Percentiles rank a stretch among this genome's conserved stretches.
Evolutionary conservation across 2,888 invertebrate genomes (phyloP).

Genomic region (Meliscaeva auricollis): DNA sequence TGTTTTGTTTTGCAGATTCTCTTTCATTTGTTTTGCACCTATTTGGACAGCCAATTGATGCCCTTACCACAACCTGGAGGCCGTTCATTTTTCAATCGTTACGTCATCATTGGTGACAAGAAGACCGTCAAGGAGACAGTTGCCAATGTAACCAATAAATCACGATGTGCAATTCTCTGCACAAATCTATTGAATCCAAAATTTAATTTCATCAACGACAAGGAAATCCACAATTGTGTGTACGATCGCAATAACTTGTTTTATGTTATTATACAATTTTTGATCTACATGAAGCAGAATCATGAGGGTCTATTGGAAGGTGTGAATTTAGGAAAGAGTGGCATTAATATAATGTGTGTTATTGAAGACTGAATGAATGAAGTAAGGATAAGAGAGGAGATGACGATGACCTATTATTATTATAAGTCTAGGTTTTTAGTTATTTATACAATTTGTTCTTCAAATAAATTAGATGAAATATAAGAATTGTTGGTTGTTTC

Average conservation of each 20-base stretch:
- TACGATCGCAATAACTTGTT: conserved; percentile 95
- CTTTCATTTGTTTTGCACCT: conserved; percentile 93
- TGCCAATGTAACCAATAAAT: conserved; percentile 82
- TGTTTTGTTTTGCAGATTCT: conserved; percentile 86
- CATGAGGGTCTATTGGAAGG: conserved; percentile 91
- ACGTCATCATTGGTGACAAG: conserved; percentile 84
- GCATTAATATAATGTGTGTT: conserved; percentile 94
- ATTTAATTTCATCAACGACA: conserved; percentile 85
- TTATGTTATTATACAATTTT: conserved; percentile 92
- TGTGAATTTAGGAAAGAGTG: conserved; percentile 91
- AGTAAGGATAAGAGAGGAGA: not conserved
- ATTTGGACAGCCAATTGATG: conserved; percentile 93
- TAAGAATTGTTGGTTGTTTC: too few species aligned
- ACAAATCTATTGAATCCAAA: conserved; percentile 82
- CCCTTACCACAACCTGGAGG: conserved; percentile 88
- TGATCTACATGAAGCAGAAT: conserved; percentile 90
- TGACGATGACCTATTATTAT: not conserved
- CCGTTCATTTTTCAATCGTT: conserved; percentile 86
- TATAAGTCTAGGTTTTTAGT: conserved; percentile 21
- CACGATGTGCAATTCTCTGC: conserved; percentile 83
- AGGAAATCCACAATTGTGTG: conserved; percentile 88
- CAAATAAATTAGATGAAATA: not conserved
- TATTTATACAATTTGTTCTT: conserved; percentile 9
- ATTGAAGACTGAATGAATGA: conserved; percentile 85
- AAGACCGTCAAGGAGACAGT: conserved; percentile 82